Conservation (phyloP, 1,140 invertebrate species). For the Subanguina moxae region DNA sequence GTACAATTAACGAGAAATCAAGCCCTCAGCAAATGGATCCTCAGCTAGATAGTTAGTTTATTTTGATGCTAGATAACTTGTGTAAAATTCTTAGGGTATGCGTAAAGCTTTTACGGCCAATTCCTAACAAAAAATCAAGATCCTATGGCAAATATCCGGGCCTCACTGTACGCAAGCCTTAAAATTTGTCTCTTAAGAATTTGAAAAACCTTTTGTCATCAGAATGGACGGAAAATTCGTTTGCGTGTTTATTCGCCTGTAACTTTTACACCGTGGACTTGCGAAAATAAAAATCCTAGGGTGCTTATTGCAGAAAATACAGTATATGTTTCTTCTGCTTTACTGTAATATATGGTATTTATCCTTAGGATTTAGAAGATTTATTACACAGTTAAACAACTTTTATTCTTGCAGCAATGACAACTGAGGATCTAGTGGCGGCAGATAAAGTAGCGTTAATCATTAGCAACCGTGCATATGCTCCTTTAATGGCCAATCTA, state of each 20-base stretch:
- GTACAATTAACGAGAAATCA: not conserved
- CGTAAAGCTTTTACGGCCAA: too few relatives aligned
- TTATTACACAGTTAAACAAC: not conserved
- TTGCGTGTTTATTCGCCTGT: too few relatives aligned
- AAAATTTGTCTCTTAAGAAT: too few relatives aligned
- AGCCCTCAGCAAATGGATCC: not conserved
- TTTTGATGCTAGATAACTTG: not conserved
- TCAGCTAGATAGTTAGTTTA: not conserved
- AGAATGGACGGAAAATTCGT: too few relatives aligned
- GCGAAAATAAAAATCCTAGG: too few relatives aligned
- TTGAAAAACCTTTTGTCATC: too few relatives aligned
- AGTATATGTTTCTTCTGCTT: not conserved
- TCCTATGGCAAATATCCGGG: too few relatives aligned
- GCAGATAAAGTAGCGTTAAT: conserved; percentile 62
- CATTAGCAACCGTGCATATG: conserved; percentile 62
- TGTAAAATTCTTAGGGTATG: too few relatives aligned
- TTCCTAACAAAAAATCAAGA: too few relatives aligned
- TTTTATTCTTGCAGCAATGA: conserved; percentile 1
- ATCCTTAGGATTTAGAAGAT: not conserved
- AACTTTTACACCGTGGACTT: too few relatives aligned
- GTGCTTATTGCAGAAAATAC: too few relatives aligned
- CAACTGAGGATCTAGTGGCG: conserved; percentile 51
- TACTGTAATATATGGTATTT: conserved; percentile 12
- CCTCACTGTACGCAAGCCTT: too few relatives aligned
- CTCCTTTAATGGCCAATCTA: conserved; percentile 55